These are phyloP conservation scores for Stictonetta naevosa DNA, from an alignment of 2,113 vertebrate genomes.

Conservation along the genomic window DNA sequence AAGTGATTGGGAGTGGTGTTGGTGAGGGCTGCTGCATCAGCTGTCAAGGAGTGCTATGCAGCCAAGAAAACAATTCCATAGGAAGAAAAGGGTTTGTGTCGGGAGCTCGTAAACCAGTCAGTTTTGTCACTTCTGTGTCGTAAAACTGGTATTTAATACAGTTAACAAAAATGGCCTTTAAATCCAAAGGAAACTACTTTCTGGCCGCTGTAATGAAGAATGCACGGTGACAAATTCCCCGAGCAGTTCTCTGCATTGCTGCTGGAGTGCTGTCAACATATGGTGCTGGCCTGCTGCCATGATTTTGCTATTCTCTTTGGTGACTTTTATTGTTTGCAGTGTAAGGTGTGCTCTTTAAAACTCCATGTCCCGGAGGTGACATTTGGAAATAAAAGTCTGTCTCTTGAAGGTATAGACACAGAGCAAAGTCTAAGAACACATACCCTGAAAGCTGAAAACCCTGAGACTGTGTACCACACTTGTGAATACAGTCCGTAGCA, in stretches of 20 bases:
- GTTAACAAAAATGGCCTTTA: neutral
- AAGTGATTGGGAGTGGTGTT: neutral
- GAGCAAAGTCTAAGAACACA: neutral
- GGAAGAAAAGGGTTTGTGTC: neutral
- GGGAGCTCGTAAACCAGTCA: neutral
- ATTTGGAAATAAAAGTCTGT: neutral
- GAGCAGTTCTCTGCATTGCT: neutral
- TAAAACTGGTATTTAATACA: neutral
- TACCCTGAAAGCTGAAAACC: neutral
- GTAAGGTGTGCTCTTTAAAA: neutral
- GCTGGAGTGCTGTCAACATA: slow-evolving; percentile 6
- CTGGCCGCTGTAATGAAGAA: neutral
- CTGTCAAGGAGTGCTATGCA: neutral
- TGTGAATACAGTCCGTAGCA: neutral
- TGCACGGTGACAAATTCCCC: neutral
- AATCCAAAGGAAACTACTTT: neutral
- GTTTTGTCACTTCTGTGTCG: neutral
- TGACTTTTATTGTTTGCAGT: neutral
- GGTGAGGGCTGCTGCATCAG: fast-evolving
- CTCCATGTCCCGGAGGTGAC: neutral
- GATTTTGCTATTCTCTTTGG: neutral
- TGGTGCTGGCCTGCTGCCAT: neutral
- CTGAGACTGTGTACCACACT: fast-evolving
- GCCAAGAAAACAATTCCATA: neutral
- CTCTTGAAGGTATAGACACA: neutral